phyloP scores from a whole-genome alignment of 2,113 vertebrate genomes.

The Passer montanus region DNA sequence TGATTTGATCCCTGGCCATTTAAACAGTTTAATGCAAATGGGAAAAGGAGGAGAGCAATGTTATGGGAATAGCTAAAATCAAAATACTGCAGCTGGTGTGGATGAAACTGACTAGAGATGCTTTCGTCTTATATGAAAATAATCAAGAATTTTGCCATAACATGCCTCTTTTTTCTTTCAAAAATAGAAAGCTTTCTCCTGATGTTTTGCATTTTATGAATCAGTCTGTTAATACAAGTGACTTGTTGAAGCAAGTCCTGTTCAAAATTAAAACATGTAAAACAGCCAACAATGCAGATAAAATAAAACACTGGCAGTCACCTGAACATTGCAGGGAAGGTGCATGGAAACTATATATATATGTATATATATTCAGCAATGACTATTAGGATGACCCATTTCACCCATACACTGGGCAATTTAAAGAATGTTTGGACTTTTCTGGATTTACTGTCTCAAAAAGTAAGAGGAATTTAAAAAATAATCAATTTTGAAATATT shows the following conservation, averaged over 20 bases:
- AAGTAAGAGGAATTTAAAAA: not conserved
- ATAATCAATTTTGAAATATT: not conserved
- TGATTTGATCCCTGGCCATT: not conserved
- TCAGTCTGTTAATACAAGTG: not conserved
- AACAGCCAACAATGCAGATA: not conserved
- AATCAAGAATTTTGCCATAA: not conserved
- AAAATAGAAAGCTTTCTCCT: not conserved
- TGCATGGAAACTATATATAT: not conserved
- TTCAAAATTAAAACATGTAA: not conserved
- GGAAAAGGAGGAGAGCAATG: not conserved
- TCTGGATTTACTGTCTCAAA: not conserved
- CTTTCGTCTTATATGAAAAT: not conserved
- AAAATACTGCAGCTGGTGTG: not conserved
- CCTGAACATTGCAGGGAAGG: not conserved
- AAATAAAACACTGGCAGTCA: not conserved
- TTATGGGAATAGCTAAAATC: not conserved
- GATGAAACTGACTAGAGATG: not conserved
- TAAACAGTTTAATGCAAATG: not conserved
- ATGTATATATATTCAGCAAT: not conserved
- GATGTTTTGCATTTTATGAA: not conserved
- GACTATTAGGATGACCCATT: not conserved
- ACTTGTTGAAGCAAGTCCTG: not conserved
- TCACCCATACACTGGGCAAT: not conserved
- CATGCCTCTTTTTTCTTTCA: accelerated
- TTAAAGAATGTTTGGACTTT: not conserved